phyloP scores from a whole-genome alignment of 1,140 invertebrate species.

The Drepana arcuata region DNA sequence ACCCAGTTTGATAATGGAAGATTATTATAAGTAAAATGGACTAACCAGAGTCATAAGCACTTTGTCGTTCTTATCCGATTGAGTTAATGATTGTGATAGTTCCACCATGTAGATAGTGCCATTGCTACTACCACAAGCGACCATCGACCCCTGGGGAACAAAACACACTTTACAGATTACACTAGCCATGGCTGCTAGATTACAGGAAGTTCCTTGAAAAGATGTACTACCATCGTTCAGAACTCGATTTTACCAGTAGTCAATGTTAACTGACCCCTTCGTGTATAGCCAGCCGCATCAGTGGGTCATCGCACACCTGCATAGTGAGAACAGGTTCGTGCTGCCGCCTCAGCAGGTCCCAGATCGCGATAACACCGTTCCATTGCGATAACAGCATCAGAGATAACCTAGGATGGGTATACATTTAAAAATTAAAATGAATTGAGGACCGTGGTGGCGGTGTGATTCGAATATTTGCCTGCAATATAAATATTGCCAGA shows the following conservation, averaged over 20 bases:
- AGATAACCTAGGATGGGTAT: slow-evolving; percentile 84
- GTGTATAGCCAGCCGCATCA: slow-evolving; percentile 55
- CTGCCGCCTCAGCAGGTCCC: slow-evolving; percentile 92
- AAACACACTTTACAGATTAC: neutral
- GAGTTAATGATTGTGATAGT: slow-evolving; percentile 85
- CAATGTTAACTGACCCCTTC: slow-evolving; percentile 24
- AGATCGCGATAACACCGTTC: slow-evolving; percentile 89
- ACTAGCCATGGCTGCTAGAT: neutral
- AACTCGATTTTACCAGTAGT: neutral
- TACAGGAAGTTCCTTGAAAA: neutral
- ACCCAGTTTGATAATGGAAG: neutral
- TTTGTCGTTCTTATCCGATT: slow-evolving; percentile 89
- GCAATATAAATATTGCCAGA: neutral
- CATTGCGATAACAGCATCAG: slow-evolving; percentile 88
- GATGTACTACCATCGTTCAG: no score
- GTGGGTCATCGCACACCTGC: slow-evolving; percentile 79
- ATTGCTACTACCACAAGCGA: slow-evolving; percentile 85
- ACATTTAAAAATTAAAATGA: no score
- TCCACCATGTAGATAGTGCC: slow-evolving; percentile 88
- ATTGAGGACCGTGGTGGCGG: no score
- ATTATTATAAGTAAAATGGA: slow-evolving; percentile 11
- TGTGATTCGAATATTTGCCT: neutral
- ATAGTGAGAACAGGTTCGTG: slow-evolving; percentile 86
- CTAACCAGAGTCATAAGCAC: slow-evolving; percentile 85
- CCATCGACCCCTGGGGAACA: slow-evolving; percentile 76